Percentiles rank a stretch among this genome's conserved stretches.
Evolutionary conservation across 1,140 invertebrate species (phyloP).

Genomic region (Rhizoglyphus robini): DNA sequence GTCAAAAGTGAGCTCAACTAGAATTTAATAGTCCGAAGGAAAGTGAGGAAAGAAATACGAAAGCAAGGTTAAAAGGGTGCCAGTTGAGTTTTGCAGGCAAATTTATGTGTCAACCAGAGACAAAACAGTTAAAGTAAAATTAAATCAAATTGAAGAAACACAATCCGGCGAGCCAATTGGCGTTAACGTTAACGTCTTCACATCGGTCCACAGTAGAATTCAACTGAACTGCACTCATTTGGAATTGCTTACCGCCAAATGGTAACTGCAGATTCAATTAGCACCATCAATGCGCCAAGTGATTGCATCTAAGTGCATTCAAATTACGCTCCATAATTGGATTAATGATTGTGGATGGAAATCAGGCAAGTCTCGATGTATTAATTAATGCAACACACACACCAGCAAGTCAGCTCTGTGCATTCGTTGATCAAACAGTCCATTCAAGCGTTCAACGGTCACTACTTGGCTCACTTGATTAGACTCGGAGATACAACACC

Average conservation of each 20-base stretch:
- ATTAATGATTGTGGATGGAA: not conserved
- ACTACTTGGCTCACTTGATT: too few species aligned
- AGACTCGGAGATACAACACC: too few species aligned
- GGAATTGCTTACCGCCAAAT: not conserved
- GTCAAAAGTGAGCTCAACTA: not conserved
- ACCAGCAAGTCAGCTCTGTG: too few species aligned
- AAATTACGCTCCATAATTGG: not conserved
- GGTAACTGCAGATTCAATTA: not conserved
- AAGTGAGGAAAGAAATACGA: not conserved
- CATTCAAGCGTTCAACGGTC: too few species aligned
- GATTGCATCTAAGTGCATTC: not conserved
- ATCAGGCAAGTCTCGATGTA: too few species aligned
- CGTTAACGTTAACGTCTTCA: not conserved
- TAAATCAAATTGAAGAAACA: not conserved
- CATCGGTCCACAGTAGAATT: too few species aligned
- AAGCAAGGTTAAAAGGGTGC: not conserved
- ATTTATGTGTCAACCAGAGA: not conserved
- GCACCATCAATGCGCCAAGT: not conserved
- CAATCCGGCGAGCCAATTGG: not conserved
- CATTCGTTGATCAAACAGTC: too few species aligned
- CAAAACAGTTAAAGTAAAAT: not conserved
- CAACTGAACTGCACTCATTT: not conserved
- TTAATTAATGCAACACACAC: not conserved
- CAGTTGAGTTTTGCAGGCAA: too few species aligned
- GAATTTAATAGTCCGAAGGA: not conserved